Percentiles rank a stretch among this genome's conserved stretches.
These are phyloP conservation scores for Onychomys leucogaster DNA, from an alignment of 2,797 vertebrate species.

Conservation along the genomic window DNA sequence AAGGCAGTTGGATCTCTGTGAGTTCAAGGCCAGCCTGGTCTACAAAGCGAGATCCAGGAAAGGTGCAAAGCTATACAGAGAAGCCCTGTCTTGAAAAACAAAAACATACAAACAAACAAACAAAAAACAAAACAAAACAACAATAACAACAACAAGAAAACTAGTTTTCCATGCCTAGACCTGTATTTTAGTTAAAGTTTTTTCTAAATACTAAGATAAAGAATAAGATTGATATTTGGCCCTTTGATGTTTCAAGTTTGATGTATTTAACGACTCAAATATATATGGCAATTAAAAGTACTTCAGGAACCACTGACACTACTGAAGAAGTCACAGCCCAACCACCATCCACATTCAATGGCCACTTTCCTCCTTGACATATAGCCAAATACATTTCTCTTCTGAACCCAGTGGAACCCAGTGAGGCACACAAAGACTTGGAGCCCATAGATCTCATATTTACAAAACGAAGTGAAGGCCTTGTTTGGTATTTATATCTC, in stretches of 20 bases:
- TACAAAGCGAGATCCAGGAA: no score
- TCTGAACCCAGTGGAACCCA: neutral
- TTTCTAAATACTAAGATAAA: neutral
- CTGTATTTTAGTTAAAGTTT: conserved; percentile 15
- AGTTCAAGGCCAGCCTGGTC: no score
- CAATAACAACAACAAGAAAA: no score
- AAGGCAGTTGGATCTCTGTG: no score
- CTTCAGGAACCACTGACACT: neutral
- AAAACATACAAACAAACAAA: no score
- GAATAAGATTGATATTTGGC: neutral
- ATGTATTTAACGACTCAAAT: neutral
- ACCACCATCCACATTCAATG: neutral
- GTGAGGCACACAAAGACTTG: neutral
- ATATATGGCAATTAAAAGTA: neutral
- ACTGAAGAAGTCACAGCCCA: neutral
- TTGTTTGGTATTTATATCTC: neutral
- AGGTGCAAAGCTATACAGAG: no score
- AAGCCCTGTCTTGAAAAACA: no score
- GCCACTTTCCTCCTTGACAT: neutral
- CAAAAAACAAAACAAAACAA: no score
- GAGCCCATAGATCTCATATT: neutral
- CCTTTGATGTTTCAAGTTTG: neutral
- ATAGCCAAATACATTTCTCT: neutral
- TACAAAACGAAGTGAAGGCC: neutral
- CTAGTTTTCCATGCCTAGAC: neutral